Evolutionary conservation across 1,140 invertebrate species (phyloP), one percentile per base, ranked within the genome.

Genomic region (Conus betulinus): DNA sequence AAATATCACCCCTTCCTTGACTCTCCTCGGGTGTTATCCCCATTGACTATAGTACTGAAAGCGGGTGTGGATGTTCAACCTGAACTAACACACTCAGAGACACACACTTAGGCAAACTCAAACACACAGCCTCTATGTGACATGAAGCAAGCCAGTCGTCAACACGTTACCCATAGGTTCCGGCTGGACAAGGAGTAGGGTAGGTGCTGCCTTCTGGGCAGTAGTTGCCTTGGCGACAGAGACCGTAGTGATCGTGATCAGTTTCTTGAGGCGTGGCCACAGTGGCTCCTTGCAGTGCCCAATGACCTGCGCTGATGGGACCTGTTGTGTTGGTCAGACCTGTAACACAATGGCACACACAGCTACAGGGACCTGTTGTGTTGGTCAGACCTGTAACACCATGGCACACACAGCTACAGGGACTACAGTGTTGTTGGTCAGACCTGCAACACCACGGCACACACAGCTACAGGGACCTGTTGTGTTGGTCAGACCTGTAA

Each of bases 151-250:
- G 3, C 39, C 39, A 3, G 39, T 39, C 39, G 39, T 39, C 78
- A 79, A 27, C n/a, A 71, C 90, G 89, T 90, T 91, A 94, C 94
- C 93, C 93, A 89, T 93, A 94, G 23, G 92, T 94, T 67, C 94
- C 94, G n/a, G 90, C 84, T 23, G 93, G 93, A 85, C 94, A 95
- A 5, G 94, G 91, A 55, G 60, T 89, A n/a, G 93, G 93, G 5
- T 79, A 67, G 25, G 82, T 67, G 60, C 91, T 91, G 5, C 91
- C 91, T 57, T 92, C 88, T 15, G 91, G 91, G 88, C 94, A 94
- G 74, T 94, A 94, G 87, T 88, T 91, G 11, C 94, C 94, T 83
- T 93, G 92, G 13, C 92, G 93, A 91, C 94, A 94, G 13, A 92
- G 74, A n/a, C 93, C 94, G 53, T 84, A 87, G 52, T 91, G 63